Percentiles rank a stretch among this genome's conserved stretches.
Conservation (phyloP, 2,113 vertebrate genomes). For the Amphiprion ocellaris region DNA sequence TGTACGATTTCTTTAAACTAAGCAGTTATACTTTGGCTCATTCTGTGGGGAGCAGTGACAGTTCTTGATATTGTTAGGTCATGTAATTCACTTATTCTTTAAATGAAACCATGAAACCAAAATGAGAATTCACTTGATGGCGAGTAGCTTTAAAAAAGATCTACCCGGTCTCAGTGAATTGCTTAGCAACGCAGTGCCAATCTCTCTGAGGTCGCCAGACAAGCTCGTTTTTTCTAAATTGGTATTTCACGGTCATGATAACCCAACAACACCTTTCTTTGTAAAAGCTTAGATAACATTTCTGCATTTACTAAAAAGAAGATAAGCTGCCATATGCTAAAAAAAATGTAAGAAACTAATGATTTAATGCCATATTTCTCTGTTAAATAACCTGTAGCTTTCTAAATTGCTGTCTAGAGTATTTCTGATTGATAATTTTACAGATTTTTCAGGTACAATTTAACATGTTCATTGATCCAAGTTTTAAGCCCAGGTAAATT, state of each 20-base stretch:
- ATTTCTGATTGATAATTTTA: too few species aligned
- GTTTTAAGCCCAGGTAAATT: too few species aligned
- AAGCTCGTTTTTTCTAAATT: constrained; percentile 42
- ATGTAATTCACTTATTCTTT: constrained; percentile 48
- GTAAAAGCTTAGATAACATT: background rate
- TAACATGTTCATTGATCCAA: too few species aligned
- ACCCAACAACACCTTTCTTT: background rate
- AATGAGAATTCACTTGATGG: constrained; percentile 49
- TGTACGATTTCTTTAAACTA: constrained; percentile 21
- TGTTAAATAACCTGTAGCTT: too few species aligned
- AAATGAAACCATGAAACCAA: constrained; percentile 46
- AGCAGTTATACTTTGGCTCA: constrained; percentile 8
- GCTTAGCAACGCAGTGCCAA: constrained; percentile 66
- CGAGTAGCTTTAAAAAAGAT: constrained; percentile 25
- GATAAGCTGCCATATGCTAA: background rate
- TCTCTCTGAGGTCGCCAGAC: constrained; percentile 32
- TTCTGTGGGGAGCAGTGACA: constrained; percentile 11
- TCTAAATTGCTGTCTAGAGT: too few species aligned
- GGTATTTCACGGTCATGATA: constrained; percentile 13
- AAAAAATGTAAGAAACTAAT: background rate
- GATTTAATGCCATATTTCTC: too few species aligned
- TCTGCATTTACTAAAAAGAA: background rate
- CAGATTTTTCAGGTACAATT: too few species aligned
- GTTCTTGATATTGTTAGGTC: constrained; percentile 29
- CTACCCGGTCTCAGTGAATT: constrained; percentile 37